Evolutionary conservation across 2,888 invertebrate species (phyloP).

Genomic region (Melieria picta): DNA sequence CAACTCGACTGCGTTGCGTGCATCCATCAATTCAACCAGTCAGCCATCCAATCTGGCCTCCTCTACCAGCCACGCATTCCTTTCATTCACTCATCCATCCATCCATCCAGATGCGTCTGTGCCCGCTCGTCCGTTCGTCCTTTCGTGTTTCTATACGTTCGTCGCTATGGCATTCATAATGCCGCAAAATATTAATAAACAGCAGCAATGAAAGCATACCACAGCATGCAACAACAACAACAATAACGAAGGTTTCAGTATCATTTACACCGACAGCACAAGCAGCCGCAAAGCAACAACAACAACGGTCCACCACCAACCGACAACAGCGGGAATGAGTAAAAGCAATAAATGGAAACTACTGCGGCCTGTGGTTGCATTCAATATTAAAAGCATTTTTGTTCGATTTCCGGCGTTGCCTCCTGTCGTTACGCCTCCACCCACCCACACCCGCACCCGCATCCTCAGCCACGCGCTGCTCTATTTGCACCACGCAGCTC

Average conservation of each 20-base stretch:
- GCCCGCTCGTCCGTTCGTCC: background rate
- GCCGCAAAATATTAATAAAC: slow-evolving; percentile 33
- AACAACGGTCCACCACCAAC: background rate
- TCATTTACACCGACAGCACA: background rate
- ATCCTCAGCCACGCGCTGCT: background rate
- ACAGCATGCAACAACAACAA: slow-evolving; percentile 11
- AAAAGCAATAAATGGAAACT: slow-evolving; percentile 30
- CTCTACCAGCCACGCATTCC: background rate
- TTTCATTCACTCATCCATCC: background rate
- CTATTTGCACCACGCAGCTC: too few relatives aligned
- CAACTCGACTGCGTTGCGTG: background rate
- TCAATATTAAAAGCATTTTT: slow-evolving; percentile 34
- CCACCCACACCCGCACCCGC: background rate
- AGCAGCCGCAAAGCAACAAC: background rate
- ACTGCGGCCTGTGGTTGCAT: slow-evolving; percentile 30
- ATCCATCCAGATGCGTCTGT: background rate
- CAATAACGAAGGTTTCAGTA: background rate
- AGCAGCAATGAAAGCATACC: background rate
- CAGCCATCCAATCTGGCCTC: too few relatives aligned
- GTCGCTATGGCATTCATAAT: slow-evolving; percentile 23
- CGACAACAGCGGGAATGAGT: background rate
- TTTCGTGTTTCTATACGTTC: background rate
- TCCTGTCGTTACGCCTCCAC: background rate
- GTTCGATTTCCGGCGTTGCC: slow-evolving; percentile 28
- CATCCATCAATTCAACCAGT: too few relatives aligned